Evolutionary conservation across 2,888 invertebrate species (phyloP).

Genomic region (Thereva unica): DNA sequence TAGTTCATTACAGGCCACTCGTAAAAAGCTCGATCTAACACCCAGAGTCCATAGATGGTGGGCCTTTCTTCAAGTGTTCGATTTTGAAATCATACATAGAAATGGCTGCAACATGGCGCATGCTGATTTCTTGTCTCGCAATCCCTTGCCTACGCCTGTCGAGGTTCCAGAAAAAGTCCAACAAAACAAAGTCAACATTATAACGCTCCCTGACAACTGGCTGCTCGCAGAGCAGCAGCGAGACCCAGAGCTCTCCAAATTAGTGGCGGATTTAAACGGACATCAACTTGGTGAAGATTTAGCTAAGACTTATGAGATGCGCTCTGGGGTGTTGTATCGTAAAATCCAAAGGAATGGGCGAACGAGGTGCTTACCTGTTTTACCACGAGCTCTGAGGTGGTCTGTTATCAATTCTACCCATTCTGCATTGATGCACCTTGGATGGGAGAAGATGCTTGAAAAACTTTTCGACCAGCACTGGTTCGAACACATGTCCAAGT

Average conservation of each 20-base stretch:
- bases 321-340: too few species aligned
- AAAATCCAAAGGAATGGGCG: too few species aligned
- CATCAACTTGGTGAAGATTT: neutral
- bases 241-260: neutral
- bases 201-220: neutral
- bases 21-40: conserved; percentile 44
- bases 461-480: conserved; percentile 50
- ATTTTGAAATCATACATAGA: conserved; percentile 10
- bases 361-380: too few species aligned
- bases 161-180: neutral
- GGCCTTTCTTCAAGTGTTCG: conserved; percentile 23
- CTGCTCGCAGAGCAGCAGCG: conserved; percentile 1
- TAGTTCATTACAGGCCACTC: conserved; percentile 36
- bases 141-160: neutral
- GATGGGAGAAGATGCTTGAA: conserved; percentile 43
- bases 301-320: too few species aligned
- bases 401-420: too few species aligned
- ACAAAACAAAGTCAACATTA: neutral
- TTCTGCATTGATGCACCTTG: conserved; percentile 31
- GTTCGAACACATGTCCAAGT: conserved; percentile 52
- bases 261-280: too few species aligned
- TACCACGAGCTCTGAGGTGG: too few species aligned
- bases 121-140: conserved; percentile 9
- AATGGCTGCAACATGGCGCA: conserved; percentile 10
- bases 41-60: conserved; percentile 29